Evolutionary conservation across 2,113 vertebrate genomes (phyloP).

Genomic region (Fulmarus glacialis): DNA sequence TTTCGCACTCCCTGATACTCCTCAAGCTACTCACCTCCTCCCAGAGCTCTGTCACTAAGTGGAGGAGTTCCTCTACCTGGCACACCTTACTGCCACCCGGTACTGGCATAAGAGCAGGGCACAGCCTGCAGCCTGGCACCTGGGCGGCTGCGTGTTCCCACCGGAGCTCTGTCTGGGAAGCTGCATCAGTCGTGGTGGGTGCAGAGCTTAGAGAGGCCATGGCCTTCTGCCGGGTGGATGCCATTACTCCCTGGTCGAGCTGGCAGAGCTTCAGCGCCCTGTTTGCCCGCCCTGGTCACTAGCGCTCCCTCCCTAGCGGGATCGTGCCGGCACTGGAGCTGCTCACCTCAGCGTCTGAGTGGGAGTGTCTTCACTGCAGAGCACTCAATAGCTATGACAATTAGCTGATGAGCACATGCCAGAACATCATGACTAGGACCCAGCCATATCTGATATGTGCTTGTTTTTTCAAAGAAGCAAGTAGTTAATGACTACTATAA

Average conservation of each 20-base stretch:
- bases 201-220: not conserved
- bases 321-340: fast-evolving
- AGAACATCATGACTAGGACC: not conserved
- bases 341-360: fast-evolving
- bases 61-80: no score
- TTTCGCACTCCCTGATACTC: not conserved
- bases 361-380: not conserved
- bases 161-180: not conserved
- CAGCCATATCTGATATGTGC: not conserved
- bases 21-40: not conserved
- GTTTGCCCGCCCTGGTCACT: not conserved
- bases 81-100: no score
- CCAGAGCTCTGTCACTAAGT: not conserved
- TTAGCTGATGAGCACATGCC: not conserved
- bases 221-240: no score
- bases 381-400: not conserved
- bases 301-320: not conserved
- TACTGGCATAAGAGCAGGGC: no score
- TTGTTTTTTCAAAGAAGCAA: not conserved
- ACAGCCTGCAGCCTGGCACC: no score
- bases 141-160: not conserved
- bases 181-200: not conserved
- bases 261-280: not conserved
- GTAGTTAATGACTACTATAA: not conserved
- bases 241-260: not conserved